Percentiles rank a stretch among this genome's conserved stretches.
Conservation (phyloP, 2,113 vertebrate species). For the Cromileptes altivelis region DNA sequence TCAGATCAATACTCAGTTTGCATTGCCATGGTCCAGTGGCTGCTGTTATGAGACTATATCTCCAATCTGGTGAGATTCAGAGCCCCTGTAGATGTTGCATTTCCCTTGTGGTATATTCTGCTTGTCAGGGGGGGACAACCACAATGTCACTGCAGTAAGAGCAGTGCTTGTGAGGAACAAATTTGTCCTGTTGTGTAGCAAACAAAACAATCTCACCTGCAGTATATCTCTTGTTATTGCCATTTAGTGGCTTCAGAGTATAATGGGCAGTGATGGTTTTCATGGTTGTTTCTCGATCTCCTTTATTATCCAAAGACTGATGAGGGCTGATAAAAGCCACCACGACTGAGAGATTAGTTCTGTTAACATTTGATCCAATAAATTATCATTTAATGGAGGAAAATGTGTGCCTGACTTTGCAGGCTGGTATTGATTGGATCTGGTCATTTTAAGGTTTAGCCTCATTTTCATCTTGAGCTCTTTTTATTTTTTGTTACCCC, state of each 20-base stretch:
- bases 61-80: background rate
- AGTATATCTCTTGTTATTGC: slow-evolving; percentile 9
- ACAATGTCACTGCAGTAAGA: slow-evolving; percentile 25
- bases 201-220: background rate
- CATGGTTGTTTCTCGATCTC: background rate
- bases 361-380: slow-evolving; percentile 9
- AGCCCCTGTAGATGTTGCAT: slow-evolving; percentile 16
- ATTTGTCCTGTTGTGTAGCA: slow-evolving; percentile 10
- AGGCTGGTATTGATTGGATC: slow-evolving; percentile 14
- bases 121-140: slow-evolving; percentile 6
- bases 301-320: slow-evolving; percentile 14
- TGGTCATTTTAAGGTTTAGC: slow-evolving; percentile 10
- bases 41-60: slow-evolving; percentile 22
- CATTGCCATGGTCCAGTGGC: slow-evolving; percentile 39
- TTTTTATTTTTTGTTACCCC: background rate
- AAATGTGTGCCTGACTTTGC: slow-evolving; percentile 5
- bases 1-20: slow-evolving; percentile 58
- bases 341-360: background rate
- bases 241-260: slow-evolving; percentile 17
- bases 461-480: background rate
- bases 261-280: slow-evolving; percentile 11
- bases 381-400: slow-evolving; percentile 2
- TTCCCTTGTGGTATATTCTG: slow-evolving; percentile 16
- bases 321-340: slow-evolving; percentile 8
- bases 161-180: slow-evolving; percentile 9